Percentiles rank a stretch among this genome's conserved stretches.
phyloP scores from a whole-genome alignment of 2,888 invertebrate species.

The Standfussiana lucernea region DNA sequence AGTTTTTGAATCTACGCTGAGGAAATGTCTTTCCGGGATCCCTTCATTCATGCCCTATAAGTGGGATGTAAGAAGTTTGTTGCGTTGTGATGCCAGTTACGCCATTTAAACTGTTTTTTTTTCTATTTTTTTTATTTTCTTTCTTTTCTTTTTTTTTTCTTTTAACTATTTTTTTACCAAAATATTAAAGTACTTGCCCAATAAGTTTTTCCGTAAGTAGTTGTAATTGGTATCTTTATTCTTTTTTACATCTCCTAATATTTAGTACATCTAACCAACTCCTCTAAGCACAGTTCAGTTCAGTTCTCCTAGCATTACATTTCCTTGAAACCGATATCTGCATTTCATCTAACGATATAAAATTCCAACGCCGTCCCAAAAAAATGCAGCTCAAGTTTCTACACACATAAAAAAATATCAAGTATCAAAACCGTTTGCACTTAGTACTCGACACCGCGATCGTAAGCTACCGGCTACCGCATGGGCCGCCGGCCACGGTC shows the following conservation, averaged over 20 bases:
- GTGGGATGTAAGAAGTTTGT: not conserved
- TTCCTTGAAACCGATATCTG: not conserved
- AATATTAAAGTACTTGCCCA: not conserved
- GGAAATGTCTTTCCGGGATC: constrained; percentile 10
- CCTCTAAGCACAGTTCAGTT: no score
- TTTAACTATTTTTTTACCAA: no score
- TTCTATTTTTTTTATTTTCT: no score
- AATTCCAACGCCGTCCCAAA: not conserved
- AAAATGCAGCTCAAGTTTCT: constrained; percentile 17
- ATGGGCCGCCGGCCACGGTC: constrained; percentile 67
- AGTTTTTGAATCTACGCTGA: constrained; percentile 13
- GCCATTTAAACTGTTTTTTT: no score
- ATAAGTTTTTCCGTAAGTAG: not conserved
- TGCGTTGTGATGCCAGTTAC: not conserved
- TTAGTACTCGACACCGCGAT: constrained; percentile 70
- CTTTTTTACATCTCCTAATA: not conserved
- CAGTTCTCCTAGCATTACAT: not conserved
- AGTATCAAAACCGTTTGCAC: constrained; percentile 78
- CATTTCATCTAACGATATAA: not conserved
- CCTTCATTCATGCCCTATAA: not conserved
- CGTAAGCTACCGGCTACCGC: constrained; percentile 79
- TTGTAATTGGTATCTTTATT: not conserved
- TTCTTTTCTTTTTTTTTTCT: no score
- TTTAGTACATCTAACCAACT: no score
- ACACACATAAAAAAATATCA: constrained; percentile 51